Percentiles rank a stretch among this genome's conserved stretches.
Evolutionary conservation across 2,797 vertebrate genomes (phyloP).

Genomic region (Setipinna tenuifilis): DNA sequence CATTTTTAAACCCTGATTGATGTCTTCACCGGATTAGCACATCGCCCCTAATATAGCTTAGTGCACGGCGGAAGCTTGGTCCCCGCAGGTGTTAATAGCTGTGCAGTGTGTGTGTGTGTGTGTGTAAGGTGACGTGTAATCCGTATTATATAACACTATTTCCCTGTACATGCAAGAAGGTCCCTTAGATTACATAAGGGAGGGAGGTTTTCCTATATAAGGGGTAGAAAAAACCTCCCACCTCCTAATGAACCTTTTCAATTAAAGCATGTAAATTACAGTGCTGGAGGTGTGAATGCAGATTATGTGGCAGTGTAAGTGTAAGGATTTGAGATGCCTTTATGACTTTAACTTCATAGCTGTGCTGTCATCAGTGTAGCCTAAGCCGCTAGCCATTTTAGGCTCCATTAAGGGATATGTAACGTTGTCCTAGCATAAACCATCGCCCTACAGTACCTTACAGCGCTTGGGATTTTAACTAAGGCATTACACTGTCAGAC

Average conservation of each 20-base stretch:
- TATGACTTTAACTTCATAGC: not conserved
- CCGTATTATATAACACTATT: not conserved
- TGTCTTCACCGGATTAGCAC: not conserved
- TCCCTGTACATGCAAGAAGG: not conserved
- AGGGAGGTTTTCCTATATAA: not conserved
- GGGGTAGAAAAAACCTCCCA: not conserved
- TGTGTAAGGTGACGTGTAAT: not conserved
- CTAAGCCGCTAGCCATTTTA: too few relatives aligned
- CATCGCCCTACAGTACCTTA: too few relatives aligned
- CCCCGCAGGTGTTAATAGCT: not conserved
- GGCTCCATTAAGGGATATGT: too few relatives aligned
- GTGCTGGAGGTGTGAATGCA: not conserved
- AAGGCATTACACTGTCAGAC: not conserved
- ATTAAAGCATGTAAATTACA: not conserved
- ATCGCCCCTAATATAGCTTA: not conserved
- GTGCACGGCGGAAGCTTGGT: not conserved
- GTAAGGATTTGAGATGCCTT: not conserved
- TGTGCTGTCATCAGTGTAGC: not conserved
- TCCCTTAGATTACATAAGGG: not conserved
- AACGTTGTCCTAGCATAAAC: too few relatives aligned
- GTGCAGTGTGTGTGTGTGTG: too few relatives aligned
- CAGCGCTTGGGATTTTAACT: too few relatives aligned
- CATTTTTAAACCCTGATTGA: not conserved
- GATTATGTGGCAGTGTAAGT: not conserved
- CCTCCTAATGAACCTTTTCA: not conserved